Evolutionary conservation across 2,113 vertebrate species (phyloP).

Genomic region (Cettia cetti): DNA sequence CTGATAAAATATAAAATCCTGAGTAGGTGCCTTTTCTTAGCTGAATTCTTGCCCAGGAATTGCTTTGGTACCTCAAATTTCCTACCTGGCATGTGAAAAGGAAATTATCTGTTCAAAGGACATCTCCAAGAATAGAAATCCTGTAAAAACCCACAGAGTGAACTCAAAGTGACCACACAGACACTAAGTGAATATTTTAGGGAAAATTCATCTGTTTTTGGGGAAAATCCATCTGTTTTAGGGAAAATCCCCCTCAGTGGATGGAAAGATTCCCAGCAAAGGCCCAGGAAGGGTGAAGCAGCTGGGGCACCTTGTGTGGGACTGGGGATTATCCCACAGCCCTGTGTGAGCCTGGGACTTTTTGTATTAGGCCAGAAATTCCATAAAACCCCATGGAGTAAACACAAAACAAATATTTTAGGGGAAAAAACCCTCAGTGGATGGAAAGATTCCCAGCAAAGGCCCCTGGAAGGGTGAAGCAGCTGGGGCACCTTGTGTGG

Average conservation of each 20-base stretch:
- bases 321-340: not conserved
- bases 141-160: not conserved
- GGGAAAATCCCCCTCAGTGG: not conserved
- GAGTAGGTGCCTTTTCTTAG: not conserved
- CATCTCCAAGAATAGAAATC: not conserved
- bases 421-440: not conserved
- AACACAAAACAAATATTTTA: not conserved
- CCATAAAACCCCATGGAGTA: not conserved
- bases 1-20: not conserved
- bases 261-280: not conserved
- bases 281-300: not conserved
- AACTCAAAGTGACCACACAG: not conserved
- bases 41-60: not conserved
- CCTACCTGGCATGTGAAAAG: accelerated
- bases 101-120: not conserved
- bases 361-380: not conserved
- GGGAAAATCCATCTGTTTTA: not conserved
- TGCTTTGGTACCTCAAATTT: not conserved
- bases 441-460: not conserved
- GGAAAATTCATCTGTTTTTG: not conserved
- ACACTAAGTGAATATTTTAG: accelerated
- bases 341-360: not conserved
- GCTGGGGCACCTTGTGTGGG: not conserved
- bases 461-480: not conserved
- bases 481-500: not conserved